These are phyloP conservation scores for Perizoma affinitatum DNA, from an alignment of 2,888 invertebrate genomes.

Conservation along the genomic window DNA sequence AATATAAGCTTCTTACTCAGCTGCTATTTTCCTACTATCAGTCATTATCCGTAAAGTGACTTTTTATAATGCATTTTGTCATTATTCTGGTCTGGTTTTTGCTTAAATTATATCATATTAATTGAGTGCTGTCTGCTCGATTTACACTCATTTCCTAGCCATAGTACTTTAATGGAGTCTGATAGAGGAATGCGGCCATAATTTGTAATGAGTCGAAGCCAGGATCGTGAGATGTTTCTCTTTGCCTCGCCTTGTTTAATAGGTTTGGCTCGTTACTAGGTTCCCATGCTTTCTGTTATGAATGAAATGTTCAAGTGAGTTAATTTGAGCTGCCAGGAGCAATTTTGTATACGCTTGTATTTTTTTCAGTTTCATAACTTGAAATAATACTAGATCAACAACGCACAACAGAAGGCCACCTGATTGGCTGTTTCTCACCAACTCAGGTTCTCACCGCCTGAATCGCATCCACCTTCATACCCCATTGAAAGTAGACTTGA, in stretches of 20 bases:
- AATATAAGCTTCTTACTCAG: constrained; percentile 19
- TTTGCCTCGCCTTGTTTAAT: constrained; percentile 75
- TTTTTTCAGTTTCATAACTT: neutral
- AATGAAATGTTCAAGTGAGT: constrained; percentile 23
- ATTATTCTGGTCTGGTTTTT: constrained; percentile 67
- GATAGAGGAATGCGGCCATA: constrained; percentile 80
- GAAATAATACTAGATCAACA: too few species aligned
- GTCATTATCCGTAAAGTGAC: constrained; percentile 40
- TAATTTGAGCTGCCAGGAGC: constrained; percentile 1
- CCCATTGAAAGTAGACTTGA: too few species aligned
- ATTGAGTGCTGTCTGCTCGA: constrained; percentile 55
- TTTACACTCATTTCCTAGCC: constrained; percentile 58
- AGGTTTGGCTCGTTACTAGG: constrained; percentile 73
- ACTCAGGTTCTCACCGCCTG: too few species aligned
- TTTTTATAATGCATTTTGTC: constrained; percentile 71
- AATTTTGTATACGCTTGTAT: constrained; percentile 1
- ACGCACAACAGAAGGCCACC: too few species aligned
- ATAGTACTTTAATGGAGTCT: constrained; percentile 62
- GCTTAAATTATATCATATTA: constrained; percentile 69
- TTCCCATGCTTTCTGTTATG: constrained; percentile 72
- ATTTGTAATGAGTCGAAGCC: constrained; percentile 76
- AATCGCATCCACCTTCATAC: too few species aligned
- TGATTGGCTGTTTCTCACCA: too few species aligned
- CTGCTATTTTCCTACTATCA: constrained; percentile 20
- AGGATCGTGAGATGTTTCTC: constrained; percentile 78